Base-by-base conservation (phyloP, 2,888 invertebrate species). In the Nephrotoma guestfalica region DNA sequence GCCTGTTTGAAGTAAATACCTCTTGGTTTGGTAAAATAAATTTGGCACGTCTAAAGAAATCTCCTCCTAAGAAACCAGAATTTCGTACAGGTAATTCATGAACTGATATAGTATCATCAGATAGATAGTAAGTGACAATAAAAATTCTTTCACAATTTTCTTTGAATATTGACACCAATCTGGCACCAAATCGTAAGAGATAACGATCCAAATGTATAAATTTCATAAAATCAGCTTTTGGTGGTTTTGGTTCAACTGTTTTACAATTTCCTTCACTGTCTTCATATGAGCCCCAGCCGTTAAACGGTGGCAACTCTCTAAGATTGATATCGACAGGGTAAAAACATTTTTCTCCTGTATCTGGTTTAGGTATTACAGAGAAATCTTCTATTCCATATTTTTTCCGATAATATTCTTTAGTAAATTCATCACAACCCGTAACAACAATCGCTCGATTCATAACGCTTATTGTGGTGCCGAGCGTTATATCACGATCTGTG, bases 201-300 rank as follows among this genome's bases (percentile, higher is more conserved):
- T 57, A 86, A 94, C 94, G 94, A 91, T 97, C 97, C 88, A 95
- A 95, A 89, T 94, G 93, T 87, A 97, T 93, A 89, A 97, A 96
- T 90, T 97, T 97, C 87, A 95, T 93, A 89, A 97, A 96, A 90
- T 97, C 96, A 7, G 93, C 92, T 88, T 94, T 94, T 0, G 96
- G 96, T 1, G 96, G 92, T 90, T 96, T 96, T 0, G 96, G 96
- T 88, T 96, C 94, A 0, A 98, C 94, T 0, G 95, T 95, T 86
- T 94, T 93, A 89, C 97, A 97, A 90, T 97, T 97, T 88, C 95
- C 95, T 7, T 97, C 96, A 0, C 97, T 97, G 90, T 98, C 98
- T 87, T 97, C 97, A 89, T 96, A 96, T 0, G 95, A 94, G 0
- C 98, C 98, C 91, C 95, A 97, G 3, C 98, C 98, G 90, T 97